Base-by-base conservation (phyloP, 2,113 vertebrate species). In the Apodemus sylvaticus region DNA sequence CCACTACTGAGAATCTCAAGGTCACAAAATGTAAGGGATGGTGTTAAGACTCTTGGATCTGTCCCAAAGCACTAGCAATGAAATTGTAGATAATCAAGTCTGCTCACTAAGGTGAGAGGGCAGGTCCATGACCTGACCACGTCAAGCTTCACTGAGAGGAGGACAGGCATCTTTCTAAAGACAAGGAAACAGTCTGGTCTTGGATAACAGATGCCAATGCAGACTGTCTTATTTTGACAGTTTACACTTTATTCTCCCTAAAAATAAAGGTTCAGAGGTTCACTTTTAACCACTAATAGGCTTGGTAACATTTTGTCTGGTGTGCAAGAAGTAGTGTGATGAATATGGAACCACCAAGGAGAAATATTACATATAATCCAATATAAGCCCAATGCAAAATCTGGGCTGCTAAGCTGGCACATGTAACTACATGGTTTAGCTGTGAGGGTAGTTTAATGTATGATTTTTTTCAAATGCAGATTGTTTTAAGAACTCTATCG, bases 401-500 rank as follows among this genome's bases (percentile, higher is more conserved):
- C 70, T 55, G 82, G 64, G 45, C n/a, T 76, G 66, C 82, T 87
- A 92, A 64, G 22, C 48, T 74, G 89, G 78, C n/a, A 91, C 48
- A 71, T 13, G n/a, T 53, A 73, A 79, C 70, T 71, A 48, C 22
- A 86, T 0, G 62, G 62, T 74, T 88, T 62, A 62, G 62, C 34
- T 73, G 24, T 77, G 91, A 78, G 88, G 89, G 68, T 91, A 96
- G 97, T 51, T 92, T 78, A 91, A 36, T 58, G 90, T 51, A 94
- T 93, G 96, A 98, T 93, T 95, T 98, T 98, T 98, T 98, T 98
- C 98, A 98, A 98, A 98, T 98, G 98, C 98, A 98, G 98, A 98
- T 98, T 98, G 98, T 98, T 97, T 78, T 94, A 97, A 96, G 87
- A 93, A 95, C 48, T 68, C 0, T 58, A 87, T 62, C 31, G 93